Percentiles rank a stretch among this genome's conserved stretches.
Evolutionary conservation across 2,888 invertebrate genomes (phyloP).

Genomic region (Caenorhabditis becei): DNA sequence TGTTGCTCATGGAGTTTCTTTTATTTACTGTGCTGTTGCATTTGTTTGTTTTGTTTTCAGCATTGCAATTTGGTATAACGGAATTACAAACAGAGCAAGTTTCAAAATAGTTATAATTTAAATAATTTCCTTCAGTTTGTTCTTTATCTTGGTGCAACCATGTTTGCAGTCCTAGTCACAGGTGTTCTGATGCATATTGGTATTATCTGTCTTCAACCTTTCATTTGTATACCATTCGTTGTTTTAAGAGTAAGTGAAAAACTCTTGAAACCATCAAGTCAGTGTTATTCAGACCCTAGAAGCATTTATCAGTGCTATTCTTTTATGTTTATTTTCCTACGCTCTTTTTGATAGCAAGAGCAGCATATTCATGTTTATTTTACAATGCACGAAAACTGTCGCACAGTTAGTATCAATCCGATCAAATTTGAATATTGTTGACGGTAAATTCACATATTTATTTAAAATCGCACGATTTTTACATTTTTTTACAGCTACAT

Average conservation of each 20-base stretch:
- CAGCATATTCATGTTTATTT: slow-evolving; percentile 33
- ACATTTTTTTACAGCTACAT: slow-evolving; percentile 37
- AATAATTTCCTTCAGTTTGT: slow-evolving; percentile 36
- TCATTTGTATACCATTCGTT: slow-evolving; percentile 64
- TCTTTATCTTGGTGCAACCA: no score
- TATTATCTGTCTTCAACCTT: slow-evolving; percentile 59
- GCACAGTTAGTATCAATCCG: slow-evolving; percentile 14
- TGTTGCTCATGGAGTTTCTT: slow-evolving; percentile 38
- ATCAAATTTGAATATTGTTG: slow-evolving; percentile 31
- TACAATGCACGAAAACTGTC: slow-evolving; percentile 28
- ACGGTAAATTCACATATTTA: slow-evolving; percentile 31
- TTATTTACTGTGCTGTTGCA: slow-evolving; percentile 32
- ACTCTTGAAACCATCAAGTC: not conserved
- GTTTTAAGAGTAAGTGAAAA: slow-evolving; percentile 61
- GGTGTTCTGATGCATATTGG: slow-evolving; percentile 61
- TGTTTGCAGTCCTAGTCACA: slow-evolving; percentile 39
- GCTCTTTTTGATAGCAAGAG: slow-evolving; percentile 35
- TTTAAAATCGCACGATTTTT: not conserved
- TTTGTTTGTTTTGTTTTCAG: slow-evolving; percentile 15
- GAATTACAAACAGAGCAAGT: slow-evolving; percentile 37
- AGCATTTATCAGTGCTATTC: slow-evolving; percentile 44
- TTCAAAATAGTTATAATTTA: not conserved
- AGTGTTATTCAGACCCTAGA: slow-evolving; percentile 63
- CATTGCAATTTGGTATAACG: slow-evolving; percentile 24
- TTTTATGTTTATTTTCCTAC: slow-evolving; percentile 40